Evolutionary conservation across 1,140 invertebrate genomes (phyloP).

Genomic region (Cyclina sinensis): DNA sequence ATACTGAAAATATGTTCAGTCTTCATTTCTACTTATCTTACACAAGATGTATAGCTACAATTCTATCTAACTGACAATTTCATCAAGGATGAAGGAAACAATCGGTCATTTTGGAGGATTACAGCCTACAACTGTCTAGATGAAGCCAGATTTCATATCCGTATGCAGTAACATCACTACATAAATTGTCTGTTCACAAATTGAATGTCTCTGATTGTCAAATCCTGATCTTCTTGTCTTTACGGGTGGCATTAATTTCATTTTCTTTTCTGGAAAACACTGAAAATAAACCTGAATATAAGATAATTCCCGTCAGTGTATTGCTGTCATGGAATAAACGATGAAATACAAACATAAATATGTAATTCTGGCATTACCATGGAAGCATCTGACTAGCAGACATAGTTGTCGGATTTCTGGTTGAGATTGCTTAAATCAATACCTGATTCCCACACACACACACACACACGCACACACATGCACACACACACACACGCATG

Average conservation of each 20-base stretch:
- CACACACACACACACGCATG: too few relatives aligned
- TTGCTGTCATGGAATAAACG: neutral
- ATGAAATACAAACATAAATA: neutral
- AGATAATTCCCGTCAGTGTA: neutral
- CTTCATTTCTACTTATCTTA: too few relatives aligned
- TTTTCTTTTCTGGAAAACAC: conserved; percentile 17
- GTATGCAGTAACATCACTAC: conserved; percentile 10
- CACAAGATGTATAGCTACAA: neutral
- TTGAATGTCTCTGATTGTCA: conserved; percentile 19
- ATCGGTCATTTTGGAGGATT: neutral
- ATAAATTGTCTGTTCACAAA: conserved; percentile 21
- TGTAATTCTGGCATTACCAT: too few relatives aligned
- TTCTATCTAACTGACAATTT: neutral
- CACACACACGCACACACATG: too few relatives aligned
- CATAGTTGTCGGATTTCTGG: too few relatives aligned
- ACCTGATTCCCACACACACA: too few relatives aligned
- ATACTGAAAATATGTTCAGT: too few relatives aligned
- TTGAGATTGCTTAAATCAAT: too few relatives aligned
- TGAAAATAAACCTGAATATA: conserved; percentile 1
- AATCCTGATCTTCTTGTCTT: neutral
- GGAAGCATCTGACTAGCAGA: too few relatives aligned
- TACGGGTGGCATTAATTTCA: conserved; percentile 11
- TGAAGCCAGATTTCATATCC: conserved; percentile 2
- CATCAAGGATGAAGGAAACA: neutral
- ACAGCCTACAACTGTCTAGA: neutral